Conservation (phyloP, 2,888 invertebrate species). For the Hedya salicella region DNA sequence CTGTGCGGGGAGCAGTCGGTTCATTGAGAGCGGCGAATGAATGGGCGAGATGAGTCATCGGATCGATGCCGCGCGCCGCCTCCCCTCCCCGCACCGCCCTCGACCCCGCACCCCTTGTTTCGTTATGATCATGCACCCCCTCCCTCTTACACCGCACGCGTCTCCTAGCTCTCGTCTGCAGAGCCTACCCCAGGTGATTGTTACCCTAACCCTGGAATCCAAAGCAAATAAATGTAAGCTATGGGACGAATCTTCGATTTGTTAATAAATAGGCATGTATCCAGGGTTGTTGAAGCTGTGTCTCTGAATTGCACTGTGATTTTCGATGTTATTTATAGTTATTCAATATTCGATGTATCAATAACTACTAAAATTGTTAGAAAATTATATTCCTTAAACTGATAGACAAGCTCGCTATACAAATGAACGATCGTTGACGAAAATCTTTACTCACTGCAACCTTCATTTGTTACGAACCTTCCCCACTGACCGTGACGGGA, state of each 20-base stretch:
- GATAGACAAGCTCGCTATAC: no score
- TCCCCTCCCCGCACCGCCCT: conserved; percentile 49
- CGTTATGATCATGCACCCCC: conserved; percentile 57
- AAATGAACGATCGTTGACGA: no score
- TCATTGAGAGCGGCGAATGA: conserved; percentile 83
- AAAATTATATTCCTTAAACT: no score
- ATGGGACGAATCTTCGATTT: not conserved
- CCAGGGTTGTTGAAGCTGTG: not conserved
- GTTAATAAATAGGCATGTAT: not conserved
- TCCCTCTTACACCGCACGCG: conserved; percentile 46
- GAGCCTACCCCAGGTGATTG: conserved; percentile 38
- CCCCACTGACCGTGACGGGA: conserved; percentile 7
- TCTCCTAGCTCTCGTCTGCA: conserved; percentile 45
- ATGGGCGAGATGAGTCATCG: conserved; percentile 81
- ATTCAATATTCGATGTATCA: no score
- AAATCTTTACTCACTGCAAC: not conserved
- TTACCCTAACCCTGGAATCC: not conserved
- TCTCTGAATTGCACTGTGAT: not conserved
- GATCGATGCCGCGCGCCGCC: conserved; percentile 70
- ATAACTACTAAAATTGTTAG: no score
- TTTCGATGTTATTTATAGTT: not conserved
- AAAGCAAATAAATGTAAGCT: not conserved
- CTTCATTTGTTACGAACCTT: conserved; percentile 18
- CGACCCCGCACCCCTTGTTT: conserved; percentile 49
- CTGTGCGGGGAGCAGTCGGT: conserved; percentile 59